Evolutionary conservation across 2,888 invertebrate genomes (phyloP), one percentile per base, ranked within the genome.

Genomic region (Ochropacha duplaris): DNA sequence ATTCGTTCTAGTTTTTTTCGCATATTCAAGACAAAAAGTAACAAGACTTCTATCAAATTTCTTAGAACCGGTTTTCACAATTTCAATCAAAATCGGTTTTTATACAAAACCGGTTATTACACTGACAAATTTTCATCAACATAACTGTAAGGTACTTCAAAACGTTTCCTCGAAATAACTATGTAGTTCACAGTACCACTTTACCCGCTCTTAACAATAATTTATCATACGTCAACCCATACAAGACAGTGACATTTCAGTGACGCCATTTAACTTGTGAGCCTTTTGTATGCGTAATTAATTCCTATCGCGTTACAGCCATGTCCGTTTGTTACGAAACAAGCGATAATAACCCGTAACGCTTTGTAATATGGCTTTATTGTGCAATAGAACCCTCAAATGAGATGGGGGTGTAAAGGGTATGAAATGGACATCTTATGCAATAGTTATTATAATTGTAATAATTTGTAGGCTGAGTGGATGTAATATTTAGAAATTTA

Each of bases 251-350:
- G 79, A 79, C 79, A 77, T 78, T 78, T 78, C 72, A 55, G 68
- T 67, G 70, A 68, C 76, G 66, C 74, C 70, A 77, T 79, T 72
- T 71, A 67, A 50, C 65, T 60, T 57, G 64, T 57, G 69, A 52
- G 73, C 81, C 79, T 79, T 81, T 83, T 76, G 79, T 83, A 78
- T 79, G 81, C 79, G 76, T 84, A 85, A 86, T 86, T 85, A 85
- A 85, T 84, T 83, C 74, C 74, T 74, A 79, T 79, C 78, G 67
- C 66, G 68, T 74, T 71, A 72, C 75, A 69, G 60, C 69, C 70
- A 69, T 66, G 68, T 63, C 65, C 74, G 76, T 74, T 78, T 74
- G 69, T 66, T 62, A 54, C 24, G 59, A 50, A 24, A 60, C 69
- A 64, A 54, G 56, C 59, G 63, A 76, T 72, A 72, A 62, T 61